Base-by-base conservation (phyloP, 2,888 invertebrate genomes). In the Dasypogon diadema region DNA sequence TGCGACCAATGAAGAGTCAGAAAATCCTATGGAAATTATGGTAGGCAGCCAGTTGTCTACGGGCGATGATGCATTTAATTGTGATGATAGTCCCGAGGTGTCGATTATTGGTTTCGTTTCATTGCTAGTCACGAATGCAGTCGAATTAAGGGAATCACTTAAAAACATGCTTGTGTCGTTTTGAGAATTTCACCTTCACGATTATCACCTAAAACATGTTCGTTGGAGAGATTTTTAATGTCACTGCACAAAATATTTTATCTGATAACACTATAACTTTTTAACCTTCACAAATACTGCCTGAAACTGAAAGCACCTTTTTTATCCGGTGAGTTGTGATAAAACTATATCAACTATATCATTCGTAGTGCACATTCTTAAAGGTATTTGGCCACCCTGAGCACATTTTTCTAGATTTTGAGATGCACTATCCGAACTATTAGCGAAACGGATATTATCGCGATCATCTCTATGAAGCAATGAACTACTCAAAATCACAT, bases 121-220 rank as follows among this genome's bases (percentile, higher is more conserved):
- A 54, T 70, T 54, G 54, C 34, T 54, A 70, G n/a, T 51, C 51
- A 16, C 30, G 24, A 54, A 70, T 46, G 30, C 70, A 10, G 65
- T 65, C 4, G 65, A 65, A 16, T 65, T 65, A 0, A 24, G n/a
- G 12, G 14, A 14, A 21, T 46, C 46, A 24, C 24, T n/a, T 24
- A 65, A 2, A 14, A 65, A 65, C 65, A 65, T 65, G 63, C 65
- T 65, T 42, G 26, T 60, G 12, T 22, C 10, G 18, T 60, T 26
- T 6, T 12, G 18, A 30, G 26, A 30, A 34, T 10, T 14, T 10
- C 30, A 30, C n/a, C 16, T 16, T n/a, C 12, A 58, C 18, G 16
- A 30, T 4, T 14, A 58, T 2, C 30, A 30, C 34, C 30, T 30
- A 30, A 58, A 30, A 30, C 30, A 14, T 8, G 3, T 30, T 3